Evolutionary conservation across 1,140 invertebrate species (phyloP).

Genomic region (Calephelis nemesis): DNA sequence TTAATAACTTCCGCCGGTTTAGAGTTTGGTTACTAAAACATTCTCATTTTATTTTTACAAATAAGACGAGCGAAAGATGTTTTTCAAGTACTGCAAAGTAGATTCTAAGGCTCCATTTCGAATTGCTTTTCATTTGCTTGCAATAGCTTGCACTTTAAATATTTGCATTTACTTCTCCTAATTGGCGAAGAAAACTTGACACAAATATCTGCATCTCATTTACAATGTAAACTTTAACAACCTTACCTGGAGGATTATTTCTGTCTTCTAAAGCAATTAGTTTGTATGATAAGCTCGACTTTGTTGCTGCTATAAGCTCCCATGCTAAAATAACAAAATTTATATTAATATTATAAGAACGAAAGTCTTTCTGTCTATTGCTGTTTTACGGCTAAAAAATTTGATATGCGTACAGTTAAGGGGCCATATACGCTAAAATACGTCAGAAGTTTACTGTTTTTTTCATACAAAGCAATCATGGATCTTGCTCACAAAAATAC

Average conservation of each 20-base stretch:
- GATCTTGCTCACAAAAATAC: too few relatives aligned
- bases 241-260: constrained; percentile 37
- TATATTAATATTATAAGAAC: not conserved
- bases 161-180: constrained; percentile 15
- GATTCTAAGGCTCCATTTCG: constrained; percentile 1
- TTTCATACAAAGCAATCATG: too few relatives aligned
- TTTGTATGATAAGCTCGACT: constrained; percentile 24
- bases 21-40: not conserved
- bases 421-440: too few relatives aligned
- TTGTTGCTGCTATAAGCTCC: constrained; percentile 23
- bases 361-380: not conserved
- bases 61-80: constrained; percentile 5
- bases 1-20: too few relatives aligned
- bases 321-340: constrained; percentile 26
- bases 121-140: constrained; percentile 12
- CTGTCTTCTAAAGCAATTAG: constrained; percentile 31
- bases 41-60: not conserved
- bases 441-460: too few relatives aligned
- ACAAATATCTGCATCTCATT: constrained; percentile 6
- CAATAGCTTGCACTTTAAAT: constrained; percentile 6
- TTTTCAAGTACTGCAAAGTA: constrained; percentile 3
- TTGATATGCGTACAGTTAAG: too few relatives aligned
- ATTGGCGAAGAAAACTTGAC: constrained; percentile 14
- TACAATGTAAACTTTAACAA: not conserved
- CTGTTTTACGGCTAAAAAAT: not conserved